Evolutionary conservation across 2,888 invertebrate genomes (phyloP), one percentile per base, ranked within the genome.

Genomic region (Leptopilina myrica): DNA sequence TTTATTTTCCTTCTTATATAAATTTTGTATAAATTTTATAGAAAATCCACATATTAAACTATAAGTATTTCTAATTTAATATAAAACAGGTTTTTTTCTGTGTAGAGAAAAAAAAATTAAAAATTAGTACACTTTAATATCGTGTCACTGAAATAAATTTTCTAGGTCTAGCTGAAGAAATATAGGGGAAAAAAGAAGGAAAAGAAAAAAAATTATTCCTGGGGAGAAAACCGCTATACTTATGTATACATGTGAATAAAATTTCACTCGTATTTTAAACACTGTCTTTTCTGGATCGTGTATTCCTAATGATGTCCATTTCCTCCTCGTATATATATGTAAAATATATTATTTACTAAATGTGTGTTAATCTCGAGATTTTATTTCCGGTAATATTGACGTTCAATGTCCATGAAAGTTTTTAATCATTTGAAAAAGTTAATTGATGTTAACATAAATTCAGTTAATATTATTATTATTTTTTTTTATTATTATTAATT

Each of bases 281-380:
- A 69, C 12, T 53, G 69, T 49, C 53, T 53, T 69, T 69, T 69
- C 53, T 49, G 14, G 12, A 69, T 69, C 53, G 26, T 20, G 20
- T 26, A 69, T 69, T 53, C 46, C 14, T 69, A 69, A 67, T 67
- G 67, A 67, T 46, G 20, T 12, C 7, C 67, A 20, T 15, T 67
- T 49, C 20, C 46, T 67, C 11, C 12, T 12, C 0, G 33, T 33
- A 33, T 33, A 33, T 46, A 33, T 33, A 33, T 46, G 12, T 67
- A 46, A 43, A 46, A 49, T 67, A 46, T 67, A 46, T 20, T 20
- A 67, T 46, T 20, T 49, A n/a, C 8, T 43, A 20, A 67, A 46
- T 46, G n/a, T 46, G 15, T 49, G 9, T 12, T 49, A 12, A 20
- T n/a, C 26, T 69, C 33, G 33, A 33, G 33, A 33, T n/a, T n/a